A percentile compares a stretch with the other conserved stretches of the same genome.
Evolutionary conservation across 2,113 vertebrate species (phyloP).

Genomic region (Eudorcas thomsonii): DNA sequence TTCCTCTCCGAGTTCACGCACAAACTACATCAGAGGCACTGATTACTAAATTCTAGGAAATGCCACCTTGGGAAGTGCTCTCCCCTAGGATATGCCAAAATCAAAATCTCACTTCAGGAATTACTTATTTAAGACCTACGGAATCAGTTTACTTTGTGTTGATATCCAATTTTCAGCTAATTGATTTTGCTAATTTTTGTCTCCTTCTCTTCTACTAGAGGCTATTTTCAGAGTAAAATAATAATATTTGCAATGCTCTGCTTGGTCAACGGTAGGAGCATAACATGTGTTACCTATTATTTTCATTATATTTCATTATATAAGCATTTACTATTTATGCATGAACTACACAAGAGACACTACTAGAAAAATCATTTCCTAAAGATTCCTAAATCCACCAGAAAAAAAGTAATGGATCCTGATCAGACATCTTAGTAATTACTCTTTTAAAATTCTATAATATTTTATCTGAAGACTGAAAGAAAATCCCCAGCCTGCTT

Average conservation of each 20-base stretch:
- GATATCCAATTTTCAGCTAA: not conserved
- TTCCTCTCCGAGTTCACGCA: not conserved
- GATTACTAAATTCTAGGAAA: not conserved
- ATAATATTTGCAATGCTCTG: not conserved
- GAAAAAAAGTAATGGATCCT: not conserved
- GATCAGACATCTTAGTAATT: not conserved
- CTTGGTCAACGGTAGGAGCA: not conserved
- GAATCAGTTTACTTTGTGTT: not conserved
- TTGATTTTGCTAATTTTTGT: not conserved
- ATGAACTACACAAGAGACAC: not conserved
- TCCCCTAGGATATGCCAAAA: not conserved
- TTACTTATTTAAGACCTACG: not conserved
- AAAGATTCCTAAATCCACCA: not conserved
- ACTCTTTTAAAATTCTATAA: not conserved
- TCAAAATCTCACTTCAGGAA: slow-evolving; percentile 3
- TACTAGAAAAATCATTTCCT: not conserved
- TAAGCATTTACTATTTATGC: not conserved
- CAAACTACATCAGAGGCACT: not conserved
- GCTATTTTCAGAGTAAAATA: not conserved
- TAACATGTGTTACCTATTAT: not conserved
- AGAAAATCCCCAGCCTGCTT: not conserved
- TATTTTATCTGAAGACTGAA: slow-evolving; percentile 1
- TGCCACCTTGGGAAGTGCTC: not conserved
- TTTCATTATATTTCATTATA: not conserved
- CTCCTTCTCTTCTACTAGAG: not conserved